These are phyloP conservation scores for Coilia nasus DNA, from an alignment of 2,797 vertebrate genomes.

Conservation along the genomic window DNA sequence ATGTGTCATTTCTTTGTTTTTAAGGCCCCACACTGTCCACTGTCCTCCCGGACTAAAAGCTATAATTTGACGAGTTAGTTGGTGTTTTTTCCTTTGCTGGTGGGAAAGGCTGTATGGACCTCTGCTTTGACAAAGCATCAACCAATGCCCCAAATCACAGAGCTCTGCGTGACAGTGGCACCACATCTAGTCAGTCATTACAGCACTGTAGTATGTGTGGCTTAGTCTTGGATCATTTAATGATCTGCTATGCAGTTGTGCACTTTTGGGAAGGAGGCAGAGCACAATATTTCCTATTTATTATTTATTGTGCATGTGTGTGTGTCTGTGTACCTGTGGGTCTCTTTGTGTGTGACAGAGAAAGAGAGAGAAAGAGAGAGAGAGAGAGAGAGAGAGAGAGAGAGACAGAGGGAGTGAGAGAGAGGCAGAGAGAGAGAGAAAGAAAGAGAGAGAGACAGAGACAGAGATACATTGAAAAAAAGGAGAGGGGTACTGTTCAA, in stretches of 20 bases:
- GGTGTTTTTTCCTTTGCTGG: not conserved
- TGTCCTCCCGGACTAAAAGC: too few relatives aligned
- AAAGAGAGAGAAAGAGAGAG: not conserved
- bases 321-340: not conserved
- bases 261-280: not conserved
- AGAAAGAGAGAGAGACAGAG: not conserved
- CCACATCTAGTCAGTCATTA: not conserved
- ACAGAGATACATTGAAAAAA: not conserved
- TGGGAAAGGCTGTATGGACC: not conserved
- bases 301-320: not conserved
- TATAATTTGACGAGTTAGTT: not conserved
- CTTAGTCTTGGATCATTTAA: not conserved
- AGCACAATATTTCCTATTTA: not conserved
- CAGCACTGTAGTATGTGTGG: not conserved
- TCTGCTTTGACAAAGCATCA: not conserved
- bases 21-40: too few relatives aligned
- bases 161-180: not conserved
- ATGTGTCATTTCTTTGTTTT: too few relatives aligned
- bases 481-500: not conserved
- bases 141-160: not conserved
- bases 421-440: not conserved
- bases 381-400: not conserved
- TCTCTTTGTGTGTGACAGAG: not conserved
- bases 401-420: not conserved
- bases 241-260: constrained; percentile 17